Base-by-base conservation (phyloP, 2,888 invertebrate genomes). In the Schizotus pectinicornis region DNA sequence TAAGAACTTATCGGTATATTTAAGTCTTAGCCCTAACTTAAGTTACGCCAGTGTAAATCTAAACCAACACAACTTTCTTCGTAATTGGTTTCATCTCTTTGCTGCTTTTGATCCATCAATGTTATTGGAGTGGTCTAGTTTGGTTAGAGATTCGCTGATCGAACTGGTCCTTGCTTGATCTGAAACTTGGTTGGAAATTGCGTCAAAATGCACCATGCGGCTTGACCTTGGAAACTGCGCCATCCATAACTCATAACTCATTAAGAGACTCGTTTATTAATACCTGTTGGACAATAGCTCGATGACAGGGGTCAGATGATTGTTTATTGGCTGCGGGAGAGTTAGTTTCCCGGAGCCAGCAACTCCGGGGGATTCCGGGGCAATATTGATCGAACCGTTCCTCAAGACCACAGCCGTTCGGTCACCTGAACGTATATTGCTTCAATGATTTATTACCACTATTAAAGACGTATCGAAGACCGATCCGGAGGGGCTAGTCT, bases 221-320 rank as follows among this genome's bases (percentile, higher is more conserved):
- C 9, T 11, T 38, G 13, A 42, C 51, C 36, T 43, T n/a, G 32
- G 32, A 55, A 42, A 37, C 36, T 51, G 46, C 45, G 30, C 47
- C 36, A 42, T 14, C 47, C 39, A 57, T 56, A 63, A 63, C 56
- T 63, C 63, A 64, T 65, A 45, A 43, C 49, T 50, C 50, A 59
- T 67, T 67, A 67, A 53, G 56, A 59, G 59, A 58, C 53, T 58
- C 71, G 62, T 67, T 67, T 70, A 71, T 73, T 71, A 71, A 71
- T 73, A 73, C 72, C 70, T 70, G 72, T 71, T 72, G 72, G 71
- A 70, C 71, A 70, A 72, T 72, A 70, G 68, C 67, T 64, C 67
- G 71, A 65, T 67, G 72, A 72, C 70, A 71, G 69, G 68, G 70
- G 67, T 67, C 59, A 67, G 68, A 67, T 69, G 67, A 70, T 71